Evolutionary conservation across 1,140 invertebrate genomes (phyloP), one percentile per base, ranked within the genome.

Genomic region (Drosophila nasuta): DNA sequence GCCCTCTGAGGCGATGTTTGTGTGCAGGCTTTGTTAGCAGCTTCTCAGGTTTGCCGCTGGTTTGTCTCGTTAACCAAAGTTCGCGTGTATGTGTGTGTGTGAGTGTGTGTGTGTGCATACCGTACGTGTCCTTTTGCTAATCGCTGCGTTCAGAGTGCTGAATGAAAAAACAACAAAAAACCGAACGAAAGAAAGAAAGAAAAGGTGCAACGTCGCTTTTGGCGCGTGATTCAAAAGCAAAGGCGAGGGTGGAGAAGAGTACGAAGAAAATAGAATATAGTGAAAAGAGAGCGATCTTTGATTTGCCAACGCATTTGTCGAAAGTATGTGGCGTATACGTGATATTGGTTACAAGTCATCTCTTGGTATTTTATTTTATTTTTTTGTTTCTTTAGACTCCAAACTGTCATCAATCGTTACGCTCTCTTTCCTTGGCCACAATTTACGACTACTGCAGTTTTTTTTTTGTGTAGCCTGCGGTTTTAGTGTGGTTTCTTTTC

Each of bases 81-180:
- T 75, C 15, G 63, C 54, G 52, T 38, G 57, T 38, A 15, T 64
- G 60, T 30, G 43, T 46, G 43, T 30, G 11, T 45, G 30, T 33
- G 30, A 35, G 28, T 54, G 33, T 35, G 20, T 25, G 51, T 41
- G 30, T 38, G 28, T 45, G 79, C 73, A 79, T 74, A 64, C 54
- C 66, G 80, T 82, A 82, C 80, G 80, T 82, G 80, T 82, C 62
- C 76, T 82, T 83, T 83, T 72, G 81, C 81, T 82, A 82, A 82
- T 82, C 81, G 80, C 58, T 64, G 72, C 76, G 66, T 83, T 75
- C 79, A 79, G 76, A 74, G 65, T 79, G 63, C 58, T 79, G 75
- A 71, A 79, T 13, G 54, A 2, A 25, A 15, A 51, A 58, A 73
- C 59, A 30, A 25, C 52, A 57, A 66, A n/a, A n/a, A n/a, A n/a